Evolutionary conservation across 2,113 vertebrate species (phyloP).

Genomic region (Nesoenas mayeri): DNA sequence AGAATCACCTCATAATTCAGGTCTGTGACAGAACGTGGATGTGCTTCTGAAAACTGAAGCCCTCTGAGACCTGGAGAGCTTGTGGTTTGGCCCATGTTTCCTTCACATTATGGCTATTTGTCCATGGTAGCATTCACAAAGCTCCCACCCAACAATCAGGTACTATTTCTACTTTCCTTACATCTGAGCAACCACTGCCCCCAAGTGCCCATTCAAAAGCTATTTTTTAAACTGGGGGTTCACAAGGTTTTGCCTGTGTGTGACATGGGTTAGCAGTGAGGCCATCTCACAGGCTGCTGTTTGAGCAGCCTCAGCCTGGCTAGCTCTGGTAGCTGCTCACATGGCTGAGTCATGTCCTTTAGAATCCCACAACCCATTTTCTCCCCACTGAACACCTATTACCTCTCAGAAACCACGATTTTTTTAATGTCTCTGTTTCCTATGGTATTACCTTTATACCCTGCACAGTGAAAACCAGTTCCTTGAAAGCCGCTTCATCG

Average conservation of each 20-base stretch:
- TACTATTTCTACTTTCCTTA: neutral
- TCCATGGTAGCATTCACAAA: fast-evolving
- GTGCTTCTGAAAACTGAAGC: neutral
- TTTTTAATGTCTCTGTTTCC: neutral
- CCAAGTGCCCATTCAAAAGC: constrained; percentile 34
- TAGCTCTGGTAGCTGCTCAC: neutral
- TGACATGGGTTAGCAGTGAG: neutral
- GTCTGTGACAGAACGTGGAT: neutral
- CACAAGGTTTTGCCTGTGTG: neutral
- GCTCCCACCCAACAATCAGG: neutral
- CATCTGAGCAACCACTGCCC: constrained; percentile 53
- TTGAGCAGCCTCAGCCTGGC: neutral
- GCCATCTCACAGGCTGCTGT: neutral
- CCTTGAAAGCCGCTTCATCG: neutral
- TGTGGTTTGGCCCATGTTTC: neutral
- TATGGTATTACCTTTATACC: neutral
- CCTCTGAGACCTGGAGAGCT: neutral
- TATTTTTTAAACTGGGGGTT: neutral
- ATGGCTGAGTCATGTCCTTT: neutral
- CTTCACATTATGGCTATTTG: neutral
- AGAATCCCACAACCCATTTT: neutral
- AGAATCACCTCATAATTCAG: neutral
- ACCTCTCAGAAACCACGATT: neutral
- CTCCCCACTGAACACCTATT: neutral
- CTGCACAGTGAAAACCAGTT: neutral